A percentile compares a stretch with the other conserved stretches of the same genome.
These are phyloP conservation scores for Prorops nasuta DNA, from an alignment of 1,140 invertebrate species.

Conservation along the genomic window DNA sequence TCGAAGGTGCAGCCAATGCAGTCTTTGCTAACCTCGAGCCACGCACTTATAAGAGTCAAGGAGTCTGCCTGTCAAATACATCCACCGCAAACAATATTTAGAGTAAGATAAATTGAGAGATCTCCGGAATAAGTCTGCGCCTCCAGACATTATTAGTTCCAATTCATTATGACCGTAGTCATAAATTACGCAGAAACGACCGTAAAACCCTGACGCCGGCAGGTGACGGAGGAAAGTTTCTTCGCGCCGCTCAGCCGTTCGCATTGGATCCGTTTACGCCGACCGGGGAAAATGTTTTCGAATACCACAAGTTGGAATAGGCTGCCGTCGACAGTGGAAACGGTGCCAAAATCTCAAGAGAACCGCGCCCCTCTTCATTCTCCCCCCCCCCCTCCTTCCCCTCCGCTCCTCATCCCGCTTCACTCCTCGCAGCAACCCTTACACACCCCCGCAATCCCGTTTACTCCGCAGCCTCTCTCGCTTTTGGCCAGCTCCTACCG, in stretches of 20 bases:
- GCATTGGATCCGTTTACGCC: constrained; percentile 33
- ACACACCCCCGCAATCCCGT: constrained; percentile 16
- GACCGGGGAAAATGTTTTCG: constrained; percentile 36
- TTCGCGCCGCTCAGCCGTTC: constrained; percentile 21
- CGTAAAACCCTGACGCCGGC: constrained; percentile 19
- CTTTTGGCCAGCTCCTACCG: constrained; percentile 18
- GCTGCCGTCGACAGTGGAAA: constrained; percentile 33
- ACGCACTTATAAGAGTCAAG: no score
- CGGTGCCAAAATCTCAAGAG: constrained; percentile 52
- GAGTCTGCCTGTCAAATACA: no score
- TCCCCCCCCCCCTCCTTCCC: constrained; percentile 11
- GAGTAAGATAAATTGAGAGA: not conserved
- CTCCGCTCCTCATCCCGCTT: constrained; percentile 28
- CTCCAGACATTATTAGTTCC: not conserved
- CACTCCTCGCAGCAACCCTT: constrained; percentile 12
- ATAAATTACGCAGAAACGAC: constrained; percentile 4
- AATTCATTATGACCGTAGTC: not conserved
- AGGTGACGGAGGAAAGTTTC: constrained; percentile 24
- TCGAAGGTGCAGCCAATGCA: no score
- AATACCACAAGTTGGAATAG: constrained; percentile 39
- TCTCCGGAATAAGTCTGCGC: no score
- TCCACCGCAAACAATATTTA: not conserved
- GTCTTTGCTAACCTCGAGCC: no score
- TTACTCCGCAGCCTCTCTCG: constrained; percentile 23
- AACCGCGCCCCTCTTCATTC: constrained; percentile 31